Base-by-base conservation (phyloP, 1,140 invertebrate species). In the Lanistes nyassanus region DNA sequence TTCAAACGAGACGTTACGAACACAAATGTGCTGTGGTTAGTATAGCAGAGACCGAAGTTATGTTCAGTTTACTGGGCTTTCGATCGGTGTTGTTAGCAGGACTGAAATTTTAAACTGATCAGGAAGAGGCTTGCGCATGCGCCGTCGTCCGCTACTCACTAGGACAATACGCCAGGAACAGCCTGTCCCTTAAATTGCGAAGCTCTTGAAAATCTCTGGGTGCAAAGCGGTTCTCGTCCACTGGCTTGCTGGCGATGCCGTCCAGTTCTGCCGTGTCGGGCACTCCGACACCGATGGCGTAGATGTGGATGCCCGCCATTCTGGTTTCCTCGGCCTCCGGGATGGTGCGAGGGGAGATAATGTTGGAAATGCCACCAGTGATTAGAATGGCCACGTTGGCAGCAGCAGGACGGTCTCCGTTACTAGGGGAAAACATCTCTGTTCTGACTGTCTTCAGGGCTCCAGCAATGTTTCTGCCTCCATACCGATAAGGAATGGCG, bases 321-420 rank as follows among this genome's bases (percentile, higher is more conserved):
- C 76, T 74, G 0, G 80, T 79, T 66, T 51, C 3, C 36, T 80
- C 76, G 9, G 83, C 83, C 68, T 86, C 83, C 5, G 83, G 80
- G 29, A 86, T 77, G 9, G 84, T 86, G 31, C 73, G 66, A 34
- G 69, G 74, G 21, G 79, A 55, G 69, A 84, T 83, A 58, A 84
- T 80, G 66, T 83, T 85, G 16, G 83, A 84, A 4, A 81, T 79
- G 53, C 84, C 84, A 56, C 84, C 85, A 51, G 85, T 85, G 1
- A 86, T 56, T 21, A 85, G 69, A 42, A 86, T 79, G 66, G 64
- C 77, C 23, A 86, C 75, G 71, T 86, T 85, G 23, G 78, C 71
- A 51, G 82, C 81, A 75, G 68, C 60, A 0, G 74, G 65, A 37
- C 85, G 74, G 75, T 86, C 84, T 2, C 86, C 86, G 70, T 79